Percentiles rank a stretch among this genome's conserved stretches.
phyloP scores from a whole-genome alignment of 2,888 invertebrate species.

The Pemphredon lugubris region DNA sequence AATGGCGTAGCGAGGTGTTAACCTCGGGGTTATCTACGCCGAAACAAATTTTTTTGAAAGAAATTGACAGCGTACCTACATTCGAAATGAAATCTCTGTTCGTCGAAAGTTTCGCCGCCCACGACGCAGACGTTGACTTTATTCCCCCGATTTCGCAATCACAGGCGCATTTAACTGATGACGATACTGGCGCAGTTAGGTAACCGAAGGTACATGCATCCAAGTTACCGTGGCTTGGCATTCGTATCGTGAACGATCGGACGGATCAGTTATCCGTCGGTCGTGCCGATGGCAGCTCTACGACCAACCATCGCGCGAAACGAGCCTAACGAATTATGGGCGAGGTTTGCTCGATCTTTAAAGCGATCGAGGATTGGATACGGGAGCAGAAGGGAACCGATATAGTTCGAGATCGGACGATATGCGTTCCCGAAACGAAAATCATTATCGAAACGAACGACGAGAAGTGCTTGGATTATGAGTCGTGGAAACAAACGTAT shows the following conservation, averaged over 20 bases:
- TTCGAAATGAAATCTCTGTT: no score
- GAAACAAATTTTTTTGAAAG: no score
- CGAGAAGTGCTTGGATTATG: conserved; percentile 1
- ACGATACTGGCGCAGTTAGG: conserved; percentile 63
- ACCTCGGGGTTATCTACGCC: no score
- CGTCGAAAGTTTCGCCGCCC: no score
- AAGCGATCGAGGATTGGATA: conserved; percentile 26
- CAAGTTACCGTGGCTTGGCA: conserved; percentile 26
- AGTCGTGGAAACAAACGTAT: conserved; percentile 42
- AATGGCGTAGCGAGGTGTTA: no score
- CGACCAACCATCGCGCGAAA: conserved; percentile 16
- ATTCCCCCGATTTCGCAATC: conserved; percentile 47
- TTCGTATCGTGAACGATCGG: conserved; percentile 11
- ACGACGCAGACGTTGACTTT: background rate
- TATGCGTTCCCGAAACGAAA: conserved; percentile 9
- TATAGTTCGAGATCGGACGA: conserved; percentile 15
- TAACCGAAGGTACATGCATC: conserved; percentile 51
- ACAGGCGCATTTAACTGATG: conserved; percentile 65
- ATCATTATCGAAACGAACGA: conserved; percentile 38
- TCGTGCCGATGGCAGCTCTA: conserved; percentile 36
- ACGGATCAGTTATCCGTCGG: conserved; percentile 46
- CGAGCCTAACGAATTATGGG: conserved; percentile 39
- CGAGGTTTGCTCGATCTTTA: conserved; percentile 35
- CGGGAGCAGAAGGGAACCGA: background rate
- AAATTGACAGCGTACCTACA: no score